Conservation (phyloP, 2,888 invertebrate genomes). For the Plebejus anna region DNA sequence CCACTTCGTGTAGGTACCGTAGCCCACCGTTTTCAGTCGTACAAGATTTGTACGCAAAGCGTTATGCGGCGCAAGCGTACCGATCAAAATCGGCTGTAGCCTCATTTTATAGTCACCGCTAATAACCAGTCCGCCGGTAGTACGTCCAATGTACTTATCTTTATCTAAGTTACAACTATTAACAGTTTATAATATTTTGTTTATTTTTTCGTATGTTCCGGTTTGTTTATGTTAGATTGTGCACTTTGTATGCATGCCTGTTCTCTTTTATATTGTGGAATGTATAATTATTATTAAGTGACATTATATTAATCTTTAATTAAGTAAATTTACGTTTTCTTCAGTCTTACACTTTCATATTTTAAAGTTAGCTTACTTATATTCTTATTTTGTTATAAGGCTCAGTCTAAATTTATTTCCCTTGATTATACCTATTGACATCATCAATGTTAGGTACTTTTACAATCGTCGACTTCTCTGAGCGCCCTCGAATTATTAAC, state of each 20-base stretch:
- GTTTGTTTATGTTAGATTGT: conserved; percentile 16
- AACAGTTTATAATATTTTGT: conserved; percentile 18
- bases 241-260: not conserved
- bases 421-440: not conserved
- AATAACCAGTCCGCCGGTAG: conserved; percentile 57
- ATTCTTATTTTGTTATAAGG: not conserved
- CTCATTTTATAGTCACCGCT: conserved; percentile 58
- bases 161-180: conserved; percentile 24
- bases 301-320: not conserved
- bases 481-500: conserved; percentile 6
- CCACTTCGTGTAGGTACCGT: conserved; percentile 69
- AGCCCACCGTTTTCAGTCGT: conserved; percentile 63
- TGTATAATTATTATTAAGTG: not conserved
- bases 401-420: not conserved
- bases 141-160: conserved; percentile 57
- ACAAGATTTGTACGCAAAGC: conserved; percentile 69
- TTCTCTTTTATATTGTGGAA: not conserved
- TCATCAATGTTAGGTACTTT: not conserved
- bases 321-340: not conserved
- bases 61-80: conserved; percentile 59
- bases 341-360: not conserved
- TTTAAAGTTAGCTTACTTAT: not conserved
- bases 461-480: not conserved
- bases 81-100: conserved; percentile 54
- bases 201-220: not conserved